phyloP scores from a whole-genome alignment of 2,113 vertebrate species.

The Typhlomys cinereus region DNA sequence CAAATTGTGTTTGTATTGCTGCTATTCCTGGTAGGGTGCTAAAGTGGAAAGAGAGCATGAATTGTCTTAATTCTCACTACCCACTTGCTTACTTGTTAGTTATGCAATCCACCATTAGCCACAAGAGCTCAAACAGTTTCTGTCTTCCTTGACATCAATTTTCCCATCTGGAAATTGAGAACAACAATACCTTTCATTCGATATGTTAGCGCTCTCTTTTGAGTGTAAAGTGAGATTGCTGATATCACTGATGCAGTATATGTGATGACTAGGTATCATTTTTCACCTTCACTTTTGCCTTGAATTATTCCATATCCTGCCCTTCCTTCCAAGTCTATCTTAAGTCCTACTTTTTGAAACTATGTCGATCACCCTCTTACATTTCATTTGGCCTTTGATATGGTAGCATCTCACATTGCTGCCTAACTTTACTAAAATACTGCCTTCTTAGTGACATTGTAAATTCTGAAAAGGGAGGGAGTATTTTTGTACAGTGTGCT shows the following conservation, averaged over 20 bases:
- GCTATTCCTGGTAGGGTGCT: not conserved
- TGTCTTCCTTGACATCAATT: conserved; percentile 5
- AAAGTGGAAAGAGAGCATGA: not conserved
- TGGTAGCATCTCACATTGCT: not conserved
- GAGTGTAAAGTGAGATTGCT: conserved; percentile 11
- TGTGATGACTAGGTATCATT: not conserved
- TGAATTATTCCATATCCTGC: not conserved
- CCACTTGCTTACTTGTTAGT: not conserved
- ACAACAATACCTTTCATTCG: not conserved
- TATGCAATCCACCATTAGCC: not conserved
- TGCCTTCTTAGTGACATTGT: not conserved
- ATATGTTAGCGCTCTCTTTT: conserved; percentile 29
- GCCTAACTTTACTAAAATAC: conserved; percentile 25
- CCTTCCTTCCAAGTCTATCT: not conserved
- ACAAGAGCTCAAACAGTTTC: not conserved
- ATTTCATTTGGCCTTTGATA: not conserved
- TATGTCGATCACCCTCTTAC: not conserved
- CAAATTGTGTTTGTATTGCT: not conserved
- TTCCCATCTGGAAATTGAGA: not conserved
- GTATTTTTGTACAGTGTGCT: not conserved
- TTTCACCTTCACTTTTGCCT: conserved; percentile 2
- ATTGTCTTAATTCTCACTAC: conserved; percentile 4
- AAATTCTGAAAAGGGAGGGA: conserved; percentile 20
- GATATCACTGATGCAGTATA: not conserved
- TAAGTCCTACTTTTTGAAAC: conserved; percentile 32